Conservation (phyloP, 2,797 vertebrate genomes). For the Hemitrygon akajei region DNA sequence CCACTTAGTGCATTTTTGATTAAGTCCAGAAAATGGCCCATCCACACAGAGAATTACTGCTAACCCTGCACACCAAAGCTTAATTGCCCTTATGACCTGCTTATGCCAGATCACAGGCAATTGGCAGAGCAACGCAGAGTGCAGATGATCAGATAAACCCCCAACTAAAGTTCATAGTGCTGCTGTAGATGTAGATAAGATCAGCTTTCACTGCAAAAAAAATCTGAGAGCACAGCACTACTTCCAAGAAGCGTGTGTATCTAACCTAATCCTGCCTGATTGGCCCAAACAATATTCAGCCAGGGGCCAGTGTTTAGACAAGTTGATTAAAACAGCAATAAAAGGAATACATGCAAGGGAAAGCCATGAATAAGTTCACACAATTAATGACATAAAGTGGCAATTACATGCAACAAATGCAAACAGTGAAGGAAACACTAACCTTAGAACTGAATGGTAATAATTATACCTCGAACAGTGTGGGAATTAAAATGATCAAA, state of each 20-base stretch:
- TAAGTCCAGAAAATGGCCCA: neutral
- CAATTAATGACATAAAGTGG: slow-evolving; percentile 22
- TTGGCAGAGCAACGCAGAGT: neutral
- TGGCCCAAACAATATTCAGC: slow-evolving; percentile 4
- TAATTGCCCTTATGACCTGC: neutral
- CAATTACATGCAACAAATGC: neutral
- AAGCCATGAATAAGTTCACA: slow-evolving; percentile 32
- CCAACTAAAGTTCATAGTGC: neutral
- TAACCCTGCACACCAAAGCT: neutral
- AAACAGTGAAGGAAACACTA: neutral
- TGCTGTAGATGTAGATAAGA: neutral
- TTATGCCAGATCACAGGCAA: neutral
- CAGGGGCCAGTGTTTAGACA: slow-evolving; percentile 29
- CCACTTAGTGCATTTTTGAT: neutral
- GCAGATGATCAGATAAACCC: neutral
- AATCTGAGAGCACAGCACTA: neutral
- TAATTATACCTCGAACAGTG: neutral
- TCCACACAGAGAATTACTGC: neutral
- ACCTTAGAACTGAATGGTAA: neutral
- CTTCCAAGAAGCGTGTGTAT: neutral
- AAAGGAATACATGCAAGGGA: slow-evolving; percentile 14
- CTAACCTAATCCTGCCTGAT: neutral
- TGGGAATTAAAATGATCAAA: neutral
- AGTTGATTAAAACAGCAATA: slow-evolving; percentile 13
- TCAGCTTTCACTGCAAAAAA: slow-evolving; percentile 21